These are phyloP conservation scores for Neodiprion pinetum DNA, from an alignment of 1,140 invertebrate genomes.

Conservation along the genomic window DNA sequence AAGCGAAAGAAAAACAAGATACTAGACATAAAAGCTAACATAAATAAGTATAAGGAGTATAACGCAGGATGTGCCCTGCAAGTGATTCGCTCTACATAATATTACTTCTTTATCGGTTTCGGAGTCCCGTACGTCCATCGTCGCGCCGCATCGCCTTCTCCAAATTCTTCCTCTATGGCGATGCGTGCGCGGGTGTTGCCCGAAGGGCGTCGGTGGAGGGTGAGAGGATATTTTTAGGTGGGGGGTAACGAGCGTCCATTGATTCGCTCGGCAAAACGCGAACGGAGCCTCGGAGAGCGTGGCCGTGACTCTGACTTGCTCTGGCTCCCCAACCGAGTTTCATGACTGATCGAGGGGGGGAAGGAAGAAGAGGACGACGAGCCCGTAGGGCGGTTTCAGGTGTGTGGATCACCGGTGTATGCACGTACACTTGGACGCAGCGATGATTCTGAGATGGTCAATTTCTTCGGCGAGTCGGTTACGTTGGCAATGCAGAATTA, in stretches of 20 bases:
- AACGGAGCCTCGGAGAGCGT: background rate
- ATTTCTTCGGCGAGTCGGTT: too few species aligned
- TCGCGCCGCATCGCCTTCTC: background rate
- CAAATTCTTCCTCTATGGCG: background rate
- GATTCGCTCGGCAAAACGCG: background rate
- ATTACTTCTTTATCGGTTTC: too few species aligned
- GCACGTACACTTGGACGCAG: background rate
- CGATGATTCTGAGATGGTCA: too few species aligned
- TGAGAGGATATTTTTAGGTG: background rate
- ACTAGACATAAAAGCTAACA: too few species aligned
- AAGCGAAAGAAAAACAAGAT: too few species aligned
- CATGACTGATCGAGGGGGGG: background rate
- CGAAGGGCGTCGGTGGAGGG: background rate
- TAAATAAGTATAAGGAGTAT: too few species aligned
- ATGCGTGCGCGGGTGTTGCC: constrained; percentile 1
- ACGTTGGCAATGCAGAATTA: too few species aligned
- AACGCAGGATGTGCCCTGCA: too few species aligned
- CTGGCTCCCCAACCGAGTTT: too few species aligned
- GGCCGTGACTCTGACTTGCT: background rate
- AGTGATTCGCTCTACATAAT: too few species aligned
- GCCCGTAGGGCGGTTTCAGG: background rate
- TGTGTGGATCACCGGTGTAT: background rate
- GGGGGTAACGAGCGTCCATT: constrained; percentile 6
- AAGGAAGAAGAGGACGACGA: background rate
- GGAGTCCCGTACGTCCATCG: too few species aligned